Evolutionary conservation across 2,113 vertebrate genomes (phyloP).

Genomic region (Corydoras maculifer): DNA sequence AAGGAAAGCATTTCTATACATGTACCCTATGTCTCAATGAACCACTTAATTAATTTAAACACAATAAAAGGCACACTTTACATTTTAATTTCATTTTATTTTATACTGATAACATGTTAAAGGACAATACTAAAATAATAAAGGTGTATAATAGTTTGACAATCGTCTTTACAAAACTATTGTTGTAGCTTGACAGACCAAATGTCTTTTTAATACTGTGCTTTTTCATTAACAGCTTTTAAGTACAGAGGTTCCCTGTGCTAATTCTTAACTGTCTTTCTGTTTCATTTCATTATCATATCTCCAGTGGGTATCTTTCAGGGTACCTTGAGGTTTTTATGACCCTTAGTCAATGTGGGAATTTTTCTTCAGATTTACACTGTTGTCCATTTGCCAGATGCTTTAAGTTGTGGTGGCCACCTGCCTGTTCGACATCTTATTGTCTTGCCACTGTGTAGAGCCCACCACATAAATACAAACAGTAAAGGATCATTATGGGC

Average conservation of each 20-base stretch:
- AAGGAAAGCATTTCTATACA: no score
- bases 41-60: no score
- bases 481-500: background rate
- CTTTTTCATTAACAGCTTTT: constrained; percentile 16
- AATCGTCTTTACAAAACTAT: no score
- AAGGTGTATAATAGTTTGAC: no score
- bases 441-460: constrained; percentile 72
- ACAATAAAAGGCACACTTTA: no score
- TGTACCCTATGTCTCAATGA: no score
- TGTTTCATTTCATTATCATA: constrained; percentile 33
- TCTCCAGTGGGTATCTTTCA: constrained; percentile 47
- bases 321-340: constrained; percentile 57
- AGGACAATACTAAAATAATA: no score
- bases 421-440: constrained; percentile 71
- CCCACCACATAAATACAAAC: background rate
- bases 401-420: constrained; percentile 74
- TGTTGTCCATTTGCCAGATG: constrained; percentile 69
- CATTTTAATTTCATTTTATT: background rate
- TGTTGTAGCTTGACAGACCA: background rate
- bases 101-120: background rate
- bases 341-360: constrained; percentile 67
- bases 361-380: constrained; percentile 63
- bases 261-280: background rate
- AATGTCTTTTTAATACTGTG: constrained; percentile 10
- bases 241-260: background rate